Percentiles rank a stretch among this genome's conserved stretches.
Evolutionary conservation across 2,888 invertebrate species (phyloP).

Genomic region (Encarsia formosa): DNA sequence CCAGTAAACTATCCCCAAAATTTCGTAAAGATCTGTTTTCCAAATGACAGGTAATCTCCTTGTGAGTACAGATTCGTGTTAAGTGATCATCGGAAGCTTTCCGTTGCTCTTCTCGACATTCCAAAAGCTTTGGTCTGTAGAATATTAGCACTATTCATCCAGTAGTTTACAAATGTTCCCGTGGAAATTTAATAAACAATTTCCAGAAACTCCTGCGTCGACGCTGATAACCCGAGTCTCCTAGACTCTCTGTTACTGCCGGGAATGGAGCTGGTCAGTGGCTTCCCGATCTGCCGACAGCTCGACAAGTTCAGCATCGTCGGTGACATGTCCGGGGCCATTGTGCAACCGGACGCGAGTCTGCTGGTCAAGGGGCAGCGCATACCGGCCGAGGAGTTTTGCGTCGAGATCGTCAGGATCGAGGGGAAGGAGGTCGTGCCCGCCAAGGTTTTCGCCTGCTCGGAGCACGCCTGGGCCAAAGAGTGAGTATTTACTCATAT

Average conservation of each 20-base stretch:
- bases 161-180: too few relatives aligned
- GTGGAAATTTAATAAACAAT: too few relatives aligned
- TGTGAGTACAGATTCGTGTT: too few relatives aligned
- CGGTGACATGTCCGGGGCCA: constrained; percentile 56
- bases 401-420: constrained; percentile 45
- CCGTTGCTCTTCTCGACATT: too few relatives aligned
- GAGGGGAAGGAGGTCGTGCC: constrained; percentile 38
- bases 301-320: constrained; percentile 57
- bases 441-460: constrained; percentile 63
- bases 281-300: constrained; percentile 57
- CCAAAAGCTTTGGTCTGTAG: too few relatives aligned
- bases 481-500: too few relatives aligned
- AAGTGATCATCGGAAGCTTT: too few relatives aligned
- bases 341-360: constrained; percentile 56
- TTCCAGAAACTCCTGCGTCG: constrained; percentile 37
- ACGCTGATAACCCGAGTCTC: constrained; percentile 26
- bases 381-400: constrained; percentile 49
- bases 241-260: constrained; percentile 36
- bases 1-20: too few relatives aligned
- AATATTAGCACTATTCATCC: too few relatives aligned
- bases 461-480: constrained; percentile 56
- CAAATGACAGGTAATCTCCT: too few relatives aligned
- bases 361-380: constrained; percentile 53
- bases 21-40: too few relatives aligned
- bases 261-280: constrained; percentile 48